Base-by-base conservation (phyloP, 2,113 vertebrate species). In the Recurvirostra avosetta region DNA sequence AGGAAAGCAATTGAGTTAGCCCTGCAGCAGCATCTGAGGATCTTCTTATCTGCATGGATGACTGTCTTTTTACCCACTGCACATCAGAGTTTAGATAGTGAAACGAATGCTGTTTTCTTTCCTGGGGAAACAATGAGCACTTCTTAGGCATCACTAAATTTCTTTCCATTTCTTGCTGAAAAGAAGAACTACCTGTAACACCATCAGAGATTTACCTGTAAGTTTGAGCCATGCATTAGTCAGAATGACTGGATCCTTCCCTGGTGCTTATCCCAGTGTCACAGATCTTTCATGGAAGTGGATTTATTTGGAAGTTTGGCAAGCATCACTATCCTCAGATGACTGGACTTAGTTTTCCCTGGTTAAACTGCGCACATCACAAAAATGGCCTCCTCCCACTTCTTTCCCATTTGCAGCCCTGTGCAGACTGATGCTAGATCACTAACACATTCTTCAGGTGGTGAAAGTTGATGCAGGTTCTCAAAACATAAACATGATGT, bases 1-100 rank as follows among this genome's bases (percentile, higher is more conserved):
- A 95, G 92, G 95, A 94, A 96, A 88, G 94, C 82, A 92, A 96
- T 95, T 92, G 95, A 71, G 79, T 80, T 83, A 94, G 72, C 94
- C 90, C 88, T 74, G 88, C 82, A 96, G 93, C 86, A 94, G 79
- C 75, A 61, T 92, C 88, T 92, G 59, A 94, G 88, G 86, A 96
- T 94, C 90, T 88, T 96, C 83, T 94, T 94, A 73, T 93, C 90
- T 94, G 94, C 94, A 93, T 92, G 67, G 75, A 86, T 95, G 88
- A 78, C 34, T 96, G 43, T 86, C 40, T 78, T 94, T 88, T 86
- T 93, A 94, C 71, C 58, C 75, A 52, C 21, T 83, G 23, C 32
- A 74, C 36, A 27, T 75, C 71, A 86, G 58, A 88, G 34, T 79
- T 86, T 67, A 83, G 41, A 55, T 59, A 63, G 32, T 55, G 86